Evolutionary conservation across 2,888 invertebrate genomes (phyloP).

Genomic region (Calameuta filiformis): DNA sequence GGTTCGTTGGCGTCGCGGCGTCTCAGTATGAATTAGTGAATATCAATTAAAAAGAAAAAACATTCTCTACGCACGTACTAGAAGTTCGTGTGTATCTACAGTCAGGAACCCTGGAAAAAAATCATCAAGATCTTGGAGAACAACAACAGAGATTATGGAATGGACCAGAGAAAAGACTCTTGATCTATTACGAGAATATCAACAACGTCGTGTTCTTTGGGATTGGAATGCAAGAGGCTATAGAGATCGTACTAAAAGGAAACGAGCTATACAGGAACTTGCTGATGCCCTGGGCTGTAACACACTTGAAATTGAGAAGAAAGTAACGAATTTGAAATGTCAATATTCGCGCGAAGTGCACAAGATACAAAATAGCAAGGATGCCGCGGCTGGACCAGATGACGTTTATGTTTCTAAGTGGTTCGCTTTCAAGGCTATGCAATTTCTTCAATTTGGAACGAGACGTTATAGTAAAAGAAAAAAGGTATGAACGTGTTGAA

Average conservation of each 20-base stretch:
- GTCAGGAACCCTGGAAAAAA: constrained; percentile 30
- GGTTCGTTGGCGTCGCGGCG: constrained; percentile 6
- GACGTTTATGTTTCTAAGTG: constrained; percentile 54
- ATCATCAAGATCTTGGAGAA: background rate
- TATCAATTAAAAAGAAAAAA: background rate
- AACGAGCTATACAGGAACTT: constrained; percentile 49
- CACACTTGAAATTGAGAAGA: constrained; percentile 50
- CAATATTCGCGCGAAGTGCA: constrained; percentile 53
- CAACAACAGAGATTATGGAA: constrained; percentile 36
- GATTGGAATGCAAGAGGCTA: constrained; percentile 52
- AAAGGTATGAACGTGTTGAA: constrained; percentile 12
- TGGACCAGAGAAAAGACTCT: constrained; percentile 54
- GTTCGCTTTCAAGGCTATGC: constrained; percentile 55
- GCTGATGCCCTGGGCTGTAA: constrained; percentile 50
- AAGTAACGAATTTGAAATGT: constrained; percentile 52
- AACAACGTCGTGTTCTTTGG: constrained; percentile 50
- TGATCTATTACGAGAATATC: constrained; percentile 47
- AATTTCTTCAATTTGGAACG: constrained; percentile 51
- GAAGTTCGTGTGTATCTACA: constrained; percentile 29
- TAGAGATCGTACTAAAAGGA: constrained; percentile 46
- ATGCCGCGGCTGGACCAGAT: constrained; percentile 43
- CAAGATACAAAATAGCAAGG: constrained; percentile 50
- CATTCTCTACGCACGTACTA: background rate
- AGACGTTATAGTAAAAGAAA: constrained; percentile 48
- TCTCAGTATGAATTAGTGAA: background rate